Conservation (phyloP, 2,113 vertebrate genomes). For the Rhinoptilus africanus region DNA sequence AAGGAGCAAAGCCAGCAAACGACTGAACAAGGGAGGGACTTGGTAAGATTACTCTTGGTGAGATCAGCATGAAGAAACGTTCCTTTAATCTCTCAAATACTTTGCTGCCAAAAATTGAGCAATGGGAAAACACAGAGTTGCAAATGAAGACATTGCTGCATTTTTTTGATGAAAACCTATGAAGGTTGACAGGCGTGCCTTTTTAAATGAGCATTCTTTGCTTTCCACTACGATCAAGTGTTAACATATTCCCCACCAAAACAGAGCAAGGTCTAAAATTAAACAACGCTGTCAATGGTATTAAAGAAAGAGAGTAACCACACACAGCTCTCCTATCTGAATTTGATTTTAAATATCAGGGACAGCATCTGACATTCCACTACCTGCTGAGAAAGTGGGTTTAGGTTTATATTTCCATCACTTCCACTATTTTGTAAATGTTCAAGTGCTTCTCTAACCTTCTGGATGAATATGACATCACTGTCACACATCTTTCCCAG, state of each 20-base stretch:
- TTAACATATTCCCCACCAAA: not conserved
- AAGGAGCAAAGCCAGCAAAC: not conserved
- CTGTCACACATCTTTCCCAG: not conserved
- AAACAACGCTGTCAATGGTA: not conserved
- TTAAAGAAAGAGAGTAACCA: not conserved
- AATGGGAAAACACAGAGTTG: not conserved
- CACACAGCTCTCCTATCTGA: not conserved
- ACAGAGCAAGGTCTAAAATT: not conserved
- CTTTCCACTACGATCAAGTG: not conserved
- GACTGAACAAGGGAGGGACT: conserved; percentile 13
- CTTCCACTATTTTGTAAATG: not conserved
- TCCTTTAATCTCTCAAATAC: conserved; percentile 41
- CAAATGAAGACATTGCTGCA: not conserved
- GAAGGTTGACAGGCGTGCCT: not conserved
- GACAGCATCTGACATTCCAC: not conserved
- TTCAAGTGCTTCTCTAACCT: not conserved
- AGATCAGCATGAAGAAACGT: conserved; percentile 31
- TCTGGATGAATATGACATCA: not conserved
- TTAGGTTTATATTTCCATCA: not conserved
- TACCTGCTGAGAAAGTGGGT: not conserved
- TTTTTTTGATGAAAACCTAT: not conserved
- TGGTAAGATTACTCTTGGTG: not conserved
- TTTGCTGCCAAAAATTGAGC: not conserved
- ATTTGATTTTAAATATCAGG: not conserved
- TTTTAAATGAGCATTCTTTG: not conserved